Conservation (phyloP, 2,888 invertebrate species). For the Amphipyra tragopoginis region DNA sequence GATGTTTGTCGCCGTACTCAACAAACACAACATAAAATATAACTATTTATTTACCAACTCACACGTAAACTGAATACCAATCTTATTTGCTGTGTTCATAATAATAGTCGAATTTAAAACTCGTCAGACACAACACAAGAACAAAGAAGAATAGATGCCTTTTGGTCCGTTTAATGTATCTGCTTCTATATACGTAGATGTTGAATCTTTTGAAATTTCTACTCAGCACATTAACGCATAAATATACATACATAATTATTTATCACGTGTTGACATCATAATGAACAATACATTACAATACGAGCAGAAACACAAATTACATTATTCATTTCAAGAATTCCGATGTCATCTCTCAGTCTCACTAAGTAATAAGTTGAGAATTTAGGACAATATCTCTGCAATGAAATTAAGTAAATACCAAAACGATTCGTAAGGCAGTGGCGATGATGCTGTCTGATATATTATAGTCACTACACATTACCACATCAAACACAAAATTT, state of each 20-base stretch:
- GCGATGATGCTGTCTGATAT: constrained; percentile 9
- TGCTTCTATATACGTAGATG: not conserved
- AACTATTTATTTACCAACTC: constrained; percentile 5
- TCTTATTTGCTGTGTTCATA: constrained; percentile 7
- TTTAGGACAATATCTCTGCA: constrained; percentile 34
- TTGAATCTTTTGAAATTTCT: not conserved
- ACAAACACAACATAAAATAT: constrained; percentile 16
- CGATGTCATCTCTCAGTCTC: constrained; percentile 17
- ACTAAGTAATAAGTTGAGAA: constrained; percentile 21
- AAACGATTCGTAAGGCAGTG: constrained; percentile 12
- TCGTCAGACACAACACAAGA: not conserved
- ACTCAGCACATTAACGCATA: not conserved
- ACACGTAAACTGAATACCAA: constrained; percentile 3
- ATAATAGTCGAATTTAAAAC: constrained; percentile 6
- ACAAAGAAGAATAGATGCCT: not conserved
- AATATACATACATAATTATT: constrained; percentile 18
- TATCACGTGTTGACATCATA: constrained; percentile 27
- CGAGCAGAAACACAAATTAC: constrained; percentile 12
- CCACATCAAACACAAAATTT: constrained; percentile 16
- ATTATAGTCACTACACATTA: constrained; percentile 13
- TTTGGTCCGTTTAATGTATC: not conserved
- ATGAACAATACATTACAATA: constrained; percentile 18
- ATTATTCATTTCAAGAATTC: constrained; percentile 34
- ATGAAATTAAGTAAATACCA: constrained; percentile 21
- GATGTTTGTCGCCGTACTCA: constrained; percentile 27